A percentile compares a stretch with the other conserved stretches of the same genome.
Evolutionary conservation across 2,888 invertebrate species (phyloP).

Genomic region (Aricia artaxerxes): DNA sequence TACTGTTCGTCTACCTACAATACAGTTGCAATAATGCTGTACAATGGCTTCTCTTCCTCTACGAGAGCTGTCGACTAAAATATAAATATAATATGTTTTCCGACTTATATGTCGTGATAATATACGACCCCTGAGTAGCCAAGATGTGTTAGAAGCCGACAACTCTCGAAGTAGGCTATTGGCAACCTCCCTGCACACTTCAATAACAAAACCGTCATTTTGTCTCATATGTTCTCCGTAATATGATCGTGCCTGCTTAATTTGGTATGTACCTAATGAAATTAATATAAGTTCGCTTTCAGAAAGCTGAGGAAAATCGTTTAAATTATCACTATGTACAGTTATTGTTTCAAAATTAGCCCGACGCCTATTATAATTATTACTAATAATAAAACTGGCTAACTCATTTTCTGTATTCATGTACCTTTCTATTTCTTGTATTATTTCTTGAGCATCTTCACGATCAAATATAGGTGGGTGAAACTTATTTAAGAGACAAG

Average conservation of each 20-base stretch:
- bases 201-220: background rate
- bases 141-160: constrained; percentile 21
- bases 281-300: constrained; percentile 15
- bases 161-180: too few species aligned
- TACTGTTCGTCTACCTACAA: too few species aligned
- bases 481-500: constrained; percentile 36
- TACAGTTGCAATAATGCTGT: too few species aligned
- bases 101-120: constrained; percentile 5
- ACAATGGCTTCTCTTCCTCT: too few species aligned
- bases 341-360: too few species aligned
- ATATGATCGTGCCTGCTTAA: constrained; percentile 32
- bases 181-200: too few species aligned
- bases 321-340: too few species aligned
- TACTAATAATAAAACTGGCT: background rate
- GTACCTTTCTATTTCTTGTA: constrained; percentile 33
- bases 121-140: background rate
- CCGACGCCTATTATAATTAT: too few species aligned
- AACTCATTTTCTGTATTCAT: constrained; percentile 34
- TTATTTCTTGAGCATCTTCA: constrained; percentile 31
- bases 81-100: background rate
- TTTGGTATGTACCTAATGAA: constrained; percentile 36
- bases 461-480: constrained; percentile 34
- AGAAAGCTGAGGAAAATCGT: too few species aligned
- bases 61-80: too few species aligned
- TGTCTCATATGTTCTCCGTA: too few species aligned